A percentile compares a stretch with the other conserved stretches of the same genome.
phyloP scores from a whole-genome alignment of 2,888 invertebrate genomes.

The Polydesmus complanatus region DNA sequence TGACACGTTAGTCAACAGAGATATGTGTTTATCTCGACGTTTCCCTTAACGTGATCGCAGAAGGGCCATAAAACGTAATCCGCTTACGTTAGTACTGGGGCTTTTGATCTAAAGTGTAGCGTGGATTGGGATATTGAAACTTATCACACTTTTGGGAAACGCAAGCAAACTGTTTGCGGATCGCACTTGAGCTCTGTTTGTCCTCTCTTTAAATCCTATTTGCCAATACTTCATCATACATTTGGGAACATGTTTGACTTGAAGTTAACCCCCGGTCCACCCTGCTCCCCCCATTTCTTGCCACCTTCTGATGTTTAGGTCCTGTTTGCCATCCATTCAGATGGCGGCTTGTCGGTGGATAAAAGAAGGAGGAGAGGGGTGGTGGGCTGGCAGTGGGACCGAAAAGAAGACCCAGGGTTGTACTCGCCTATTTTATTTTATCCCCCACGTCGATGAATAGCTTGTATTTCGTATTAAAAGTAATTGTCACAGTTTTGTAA shows the following conservation, averaged over 20 bases:
- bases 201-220: background rate
- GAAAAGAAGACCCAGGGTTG: background rate
- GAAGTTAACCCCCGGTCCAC: background rate
- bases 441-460: background rate
- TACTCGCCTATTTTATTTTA: background rate
- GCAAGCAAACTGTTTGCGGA: background rate
- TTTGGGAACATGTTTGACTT: background rate
- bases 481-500: background rate
- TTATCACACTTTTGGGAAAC: no score
- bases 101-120: no score
- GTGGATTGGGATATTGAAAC: no score
- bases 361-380: no score
- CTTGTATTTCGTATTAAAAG: background rate
- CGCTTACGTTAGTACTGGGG: no score
- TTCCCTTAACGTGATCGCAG: no score
- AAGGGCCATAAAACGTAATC: no score
- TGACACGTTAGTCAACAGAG: background rate
- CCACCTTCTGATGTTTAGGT: no score
- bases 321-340: background rate
- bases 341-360: background rate
- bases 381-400: background rate
- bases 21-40: background rate
- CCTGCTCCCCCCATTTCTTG: background rate
- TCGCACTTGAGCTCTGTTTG: background rate
- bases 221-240: background rate